Conservation (phyloP, 2,797 vertebrate genomes). For the Phrynocephalus vlangalii region DNA sequence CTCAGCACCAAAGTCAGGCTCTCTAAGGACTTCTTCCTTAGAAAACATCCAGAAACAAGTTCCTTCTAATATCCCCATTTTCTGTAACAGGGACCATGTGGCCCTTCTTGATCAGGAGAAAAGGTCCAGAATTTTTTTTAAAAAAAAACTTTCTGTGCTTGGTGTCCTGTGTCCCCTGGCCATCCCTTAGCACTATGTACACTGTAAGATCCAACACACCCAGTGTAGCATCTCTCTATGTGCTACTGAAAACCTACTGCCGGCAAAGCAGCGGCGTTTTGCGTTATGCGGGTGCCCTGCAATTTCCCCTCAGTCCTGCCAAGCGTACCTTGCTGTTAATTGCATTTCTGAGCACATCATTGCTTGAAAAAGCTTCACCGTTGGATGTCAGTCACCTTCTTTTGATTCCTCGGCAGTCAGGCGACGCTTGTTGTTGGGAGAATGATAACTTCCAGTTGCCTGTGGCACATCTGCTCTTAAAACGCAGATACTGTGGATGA, state of each 20-base stretch:
- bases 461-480: neutral
- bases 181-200: neutral
- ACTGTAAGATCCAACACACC: neutral
- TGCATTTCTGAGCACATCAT: slow-evolving; percentile 22
- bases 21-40: neutral
- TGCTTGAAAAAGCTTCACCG: neutral
- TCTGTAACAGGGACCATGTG: neutral
- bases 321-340: slow-evolving; percentile 9
- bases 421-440: neutral
- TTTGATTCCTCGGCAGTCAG: slow-evolving; percentile 7
- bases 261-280: neutral
- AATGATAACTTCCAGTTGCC: neutral
- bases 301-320: slow-evolving; percentile 35
- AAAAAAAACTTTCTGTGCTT: neutral
- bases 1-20: neutral
- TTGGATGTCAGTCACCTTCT: neutral
- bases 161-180: neutral
- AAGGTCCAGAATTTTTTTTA: neutral
- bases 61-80: neutral
- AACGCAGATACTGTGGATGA: neutral
- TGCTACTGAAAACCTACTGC: neutral
- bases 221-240: neutral
- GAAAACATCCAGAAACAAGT: no score
- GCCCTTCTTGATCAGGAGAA: neutral
- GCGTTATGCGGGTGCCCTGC: slow-evolving; percentile 8